These are phyloP conservation scores for Ceyx cyanopectus DNA, from an alignment of 2,113 vertebrate species.

Conservation along the genomic window DNA sequence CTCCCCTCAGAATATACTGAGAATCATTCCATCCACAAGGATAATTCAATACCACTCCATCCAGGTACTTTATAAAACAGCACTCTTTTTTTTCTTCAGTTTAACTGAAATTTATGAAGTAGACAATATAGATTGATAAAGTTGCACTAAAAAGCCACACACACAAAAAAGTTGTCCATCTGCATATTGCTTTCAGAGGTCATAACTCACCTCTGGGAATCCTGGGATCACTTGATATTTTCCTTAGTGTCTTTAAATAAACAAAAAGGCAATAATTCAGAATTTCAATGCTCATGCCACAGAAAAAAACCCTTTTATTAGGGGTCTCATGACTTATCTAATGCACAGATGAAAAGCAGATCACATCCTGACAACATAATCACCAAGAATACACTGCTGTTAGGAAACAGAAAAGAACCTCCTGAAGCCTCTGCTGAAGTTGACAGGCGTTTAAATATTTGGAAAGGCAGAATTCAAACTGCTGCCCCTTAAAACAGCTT, in stretches of 20 bases:
- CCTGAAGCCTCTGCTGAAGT: background rate
- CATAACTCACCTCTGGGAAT: background rate
- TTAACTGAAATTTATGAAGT: background rate
- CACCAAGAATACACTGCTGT: background rate
- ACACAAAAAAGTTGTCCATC: background rate
- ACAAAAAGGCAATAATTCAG: background rate
- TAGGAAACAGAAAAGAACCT: background rate
- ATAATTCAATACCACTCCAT: background rate
- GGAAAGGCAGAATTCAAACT: conserved; percentile 14
- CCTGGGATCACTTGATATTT: background rate
- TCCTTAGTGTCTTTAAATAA: background rate
- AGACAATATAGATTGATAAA: background rate
- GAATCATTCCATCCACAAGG: background rate
- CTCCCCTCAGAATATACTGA: background rate
- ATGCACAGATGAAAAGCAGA: background rate
- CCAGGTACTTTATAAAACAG: background rate
- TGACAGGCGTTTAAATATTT: conserved; percentile 34
- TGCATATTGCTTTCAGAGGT: background rate
- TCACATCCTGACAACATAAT: conserved; percentile 16
- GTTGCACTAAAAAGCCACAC: background rate
- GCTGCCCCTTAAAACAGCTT: background rate
- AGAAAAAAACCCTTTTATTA: background rate
- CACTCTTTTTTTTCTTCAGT: background rate
- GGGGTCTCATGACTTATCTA: background rate
- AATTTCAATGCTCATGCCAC: background rate